Base-by-base conservation (phyloP, 2,113 vertebrate genomes). In the Spea multiplicata region DNA sequence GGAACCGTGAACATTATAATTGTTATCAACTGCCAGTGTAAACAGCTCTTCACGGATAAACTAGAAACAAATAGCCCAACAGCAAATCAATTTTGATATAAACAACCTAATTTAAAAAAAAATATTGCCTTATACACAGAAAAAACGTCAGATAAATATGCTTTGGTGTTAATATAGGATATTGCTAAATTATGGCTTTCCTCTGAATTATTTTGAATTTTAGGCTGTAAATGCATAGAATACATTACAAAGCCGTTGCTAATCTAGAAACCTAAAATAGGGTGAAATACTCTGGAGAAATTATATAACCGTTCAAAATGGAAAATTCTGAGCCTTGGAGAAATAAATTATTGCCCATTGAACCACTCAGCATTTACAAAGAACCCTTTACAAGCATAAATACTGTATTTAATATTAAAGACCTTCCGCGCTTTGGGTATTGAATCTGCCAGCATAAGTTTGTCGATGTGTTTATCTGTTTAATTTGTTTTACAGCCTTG, bases 401-500 rank as follows among this genome's bases (percentile, higher is more conserved):
- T 13, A 59, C 55, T 59, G 10, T 59, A 13, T 59, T 59, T 59
- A 59, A 59, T 59, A 13, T 59, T 55, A 30, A 66, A 76, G 74
- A 66, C 67, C 44, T 45, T 55, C 50, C 9, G n/a, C 44, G 65
- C 50, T 13, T 10, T 30, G 64, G 9, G 50, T 12, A 67, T 67
- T 66, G 74, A 75, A 53, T 49, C 17, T 9, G 57, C 68, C 65
- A 47, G 74, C 65, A 68, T 7, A 45, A 7, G 44, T 57, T 30
- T 70, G 68, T 70, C 53, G 14, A 12, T 76, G 62, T 57, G 10
- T 66, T 68, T 30, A 13, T 66, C 55, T 57, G 48, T 47, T 12
- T 7, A 16, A 57, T 55, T 76, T 76, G 74, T 76, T 76, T 76
- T 68, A 76, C 53, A 17, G 8, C 52, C 74, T 47, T 50, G 30